phyloP scores from a whole-genome alignment of 2,888 invertebrate genomes.

The Phymatocera aterrima region DNA sequence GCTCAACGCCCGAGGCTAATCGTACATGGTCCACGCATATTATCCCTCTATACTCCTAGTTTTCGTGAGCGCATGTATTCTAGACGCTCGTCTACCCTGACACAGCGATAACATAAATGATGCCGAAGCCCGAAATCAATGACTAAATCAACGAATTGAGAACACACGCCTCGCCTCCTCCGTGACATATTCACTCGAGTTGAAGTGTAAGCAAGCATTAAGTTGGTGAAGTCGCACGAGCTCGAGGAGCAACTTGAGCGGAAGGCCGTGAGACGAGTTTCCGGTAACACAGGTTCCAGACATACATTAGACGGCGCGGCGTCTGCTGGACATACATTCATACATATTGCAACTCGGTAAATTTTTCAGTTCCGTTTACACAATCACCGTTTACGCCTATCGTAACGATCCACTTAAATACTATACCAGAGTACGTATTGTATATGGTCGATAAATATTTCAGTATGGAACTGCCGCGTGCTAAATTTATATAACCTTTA shows the following conservation, averaged over 20 bases:
- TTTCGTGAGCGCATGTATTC: background rate
- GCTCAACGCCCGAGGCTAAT: background rate
- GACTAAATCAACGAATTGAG: too few species aligned
- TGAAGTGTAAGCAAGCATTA: background rate
- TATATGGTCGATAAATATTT: background rate
- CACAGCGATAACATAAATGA: too few species aligned
- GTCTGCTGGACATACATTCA: background rate
- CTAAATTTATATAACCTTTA: background rate
- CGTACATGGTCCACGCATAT: background rate
- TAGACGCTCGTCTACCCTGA: background rate
- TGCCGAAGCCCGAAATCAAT: too few species aligned
- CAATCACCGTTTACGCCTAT: background rate
- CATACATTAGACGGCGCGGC: too few species aligned
- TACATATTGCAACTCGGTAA: background rate
- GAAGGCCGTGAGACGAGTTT: slow-evolving; percentile 28
- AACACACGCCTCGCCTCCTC: too few species aligned
- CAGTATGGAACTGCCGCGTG: background rate
- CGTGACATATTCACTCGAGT: too few species aligned
- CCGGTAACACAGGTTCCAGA: slow-evolving; percentile 25
- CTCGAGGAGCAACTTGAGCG: background rate
- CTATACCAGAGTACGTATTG: too few species aligned
- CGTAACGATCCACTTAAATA: background rate
- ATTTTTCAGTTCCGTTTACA: background rate
- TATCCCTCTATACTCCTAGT: background rate
- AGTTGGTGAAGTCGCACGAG: background rate